These are phyloP conservation scores for Aporophyla nigra DNA, from an alignment of 2,888 invertebrate genomes.

Conservation along the genomic window DNA sequence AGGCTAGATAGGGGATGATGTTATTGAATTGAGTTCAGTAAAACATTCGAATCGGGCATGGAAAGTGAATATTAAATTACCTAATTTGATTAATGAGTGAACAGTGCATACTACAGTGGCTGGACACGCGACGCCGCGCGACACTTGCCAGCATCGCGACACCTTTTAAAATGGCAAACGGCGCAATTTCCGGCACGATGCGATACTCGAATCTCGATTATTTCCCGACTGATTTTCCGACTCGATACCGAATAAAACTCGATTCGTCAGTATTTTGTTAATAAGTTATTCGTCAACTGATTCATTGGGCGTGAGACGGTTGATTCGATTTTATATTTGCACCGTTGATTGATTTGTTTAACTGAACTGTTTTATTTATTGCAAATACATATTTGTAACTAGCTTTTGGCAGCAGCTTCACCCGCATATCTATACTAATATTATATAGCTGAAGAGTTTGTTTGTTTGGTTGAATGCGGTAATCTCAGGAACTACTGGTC, in stretches of 20 bases:
- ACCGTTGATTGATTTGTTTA: slow-evolving; percentile 19
- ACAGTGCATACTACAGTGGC: slow-evolving; percentile 48
- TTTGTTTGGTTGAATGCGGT: too few relatives aligned
- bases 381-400: background rate
- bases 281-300: slow-evolving; percentile 58
- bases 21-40: background rate
- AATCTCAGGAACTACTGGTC: too few relatives aligned
- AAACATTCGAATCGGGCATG: slow-evolving; percentile 32
- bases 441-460: too few relatives aligned
- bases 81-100: slow-evolving; percentile 56
- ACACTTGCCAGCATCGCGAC: slow-evolving; percentile 60
- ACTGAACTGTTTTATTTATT: slow-evolving; percentile 6
- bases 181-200: slow-evolving; percentile 83
- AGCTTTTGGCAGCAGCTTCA: too few relatives aligned
- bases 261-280: slow-evolving; percentile 72
- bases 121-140: slow-evolving; percentile 16
- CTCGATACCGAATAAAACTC: slow-evolving; percentile 73
- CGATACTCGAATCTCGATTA: slow-evolving; percentile 83
- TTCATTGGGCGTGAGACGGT: slow-evolving; percentile 32
- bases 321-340: slow-evolving; percentile 37
- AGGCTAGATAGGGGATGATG: too few relatives aligned
- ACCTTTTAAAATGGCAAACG: slow-evolving; percentile 84
- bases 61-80: slow-evolving; percentile 42
- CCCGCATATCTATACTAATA: too few relatives aligned
- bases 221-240: slow-evolving; percentile 82